Base-by-base conservation (phyloP, 2,888 invertebrate genomes). In the Caenorhabditis imperialis region DNA sequence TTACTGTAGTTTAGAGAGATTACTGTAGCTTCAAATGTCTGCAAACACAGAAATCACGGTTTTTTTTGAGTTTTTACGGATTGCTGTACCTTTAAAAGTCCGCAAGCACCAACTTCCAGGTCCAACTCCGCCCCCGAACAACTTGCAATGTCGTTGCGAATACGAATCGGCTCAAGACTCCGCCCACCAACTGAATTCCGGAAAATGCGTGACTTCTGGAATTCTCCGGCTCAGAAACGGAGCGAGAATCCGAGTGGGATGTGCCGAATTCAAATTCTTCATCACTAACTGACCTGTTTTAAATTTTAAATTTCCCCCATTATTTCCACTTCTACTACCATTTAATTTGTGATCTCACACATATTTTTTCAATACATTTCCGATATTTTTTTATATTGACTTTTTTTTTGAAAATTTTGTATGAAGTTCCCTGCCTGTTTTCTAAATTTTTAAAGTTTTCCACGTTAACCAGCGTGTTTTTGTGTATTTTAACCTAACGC, bases 81-180 rank as follows among this genome's bases (percentile, higher is more conserved):
- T 10, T 30, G 10, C n/a, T n/a, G n/a, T n/a, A n/a, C n/a, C n/a
- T n/a, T n/a, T n/a, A n/a, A n/a, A n/a, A n/a, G n/a, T n/a, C n/a
- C n/a, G n/a, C n/a, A n/a, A n/a, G n/a, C n/a, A n/a, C n/a, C n/a
- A n/a, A 22, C 50, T 53, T 44, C 3, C 54, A 48, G 63, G 5
- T n/a, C 20, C 27, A 23, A 18, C 62, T 23, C 1, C 7, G 7
- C 23, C 23, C 1, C 50, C 55, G 0, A 37, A 40, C 6, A n/a
- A 35, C 18, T 10, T 65, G 5, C 55, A 50, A 57, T 65, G 65
- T 14, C 16, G 10, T 1, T 65, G 65, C 22, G 47, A 57, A 27
- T 12, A 20, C 1, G 7, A 22, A 5, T 25, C 42, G 1, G 65
- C 55, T 35, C 65, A 50, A 2, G 6, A 20, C 20, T 35, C 50